Base-by-base conservation (phyloP, 2,888 invertebrate species). In the Drymonia ruficornis region DNA sequence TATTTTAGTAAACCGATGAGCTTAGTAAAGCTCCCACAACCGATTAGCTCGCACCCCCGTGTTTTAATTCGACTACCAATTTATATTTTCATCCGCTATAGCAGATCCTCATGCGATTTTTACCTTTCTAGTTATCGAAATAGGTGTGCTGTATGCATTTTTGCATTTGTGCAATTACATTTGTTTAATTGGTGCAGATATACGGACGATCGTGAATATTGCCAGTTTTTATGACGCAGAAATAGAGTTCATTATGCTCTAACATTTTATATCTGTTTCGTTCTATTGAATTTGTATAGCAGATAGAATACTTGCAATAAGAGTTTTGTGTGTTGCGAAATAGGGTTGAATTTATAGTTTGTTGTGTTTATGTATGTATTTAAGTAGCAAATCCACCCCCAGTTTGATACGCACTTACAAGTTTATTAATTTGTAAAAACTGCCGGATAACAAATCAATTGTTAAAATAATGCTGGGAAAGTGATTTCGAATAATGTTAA, bases 1-100 rank as follows among this genome's bases (percentile, higher is more conserved):
- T 91, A 89, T 91, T 91, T 80, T 85, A 89, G 91, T 91, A 91
- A 91, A 83, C 80, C 86, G 90, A 91, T 89, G 83, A 91, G 88
- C 87, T 87, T 83, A 86, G 75, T 70, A 73, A 73, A 78, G 78
- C 83, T 85, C 87, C 84, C 87, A 86, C 84, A 80, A 77, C 75
- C 83, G 89, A 89, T 90, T 89, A 89, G 76, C 69, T 63, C 15
- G 53, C 67, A 67, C 84, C 47, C 85, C 83, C 74, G 63, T 61
- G 71, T 76, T 59, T 69, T 57, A 54, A 55, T 65, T 59, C 55
- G 43, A 15, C 8, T 7, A 1, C 49, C 47, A 19, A 48, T 13
- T 36, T 15, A 18, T 1, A 29, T 43, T 49, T 51, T 11, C 48
- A 47, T 19, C 7, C 18, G 4, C 0, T 40, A 4, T 2, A 8